phyloP scores from a whole-genome alignment of 1,140 invertebrate species.

The Zaprionus taronus region DNA sequence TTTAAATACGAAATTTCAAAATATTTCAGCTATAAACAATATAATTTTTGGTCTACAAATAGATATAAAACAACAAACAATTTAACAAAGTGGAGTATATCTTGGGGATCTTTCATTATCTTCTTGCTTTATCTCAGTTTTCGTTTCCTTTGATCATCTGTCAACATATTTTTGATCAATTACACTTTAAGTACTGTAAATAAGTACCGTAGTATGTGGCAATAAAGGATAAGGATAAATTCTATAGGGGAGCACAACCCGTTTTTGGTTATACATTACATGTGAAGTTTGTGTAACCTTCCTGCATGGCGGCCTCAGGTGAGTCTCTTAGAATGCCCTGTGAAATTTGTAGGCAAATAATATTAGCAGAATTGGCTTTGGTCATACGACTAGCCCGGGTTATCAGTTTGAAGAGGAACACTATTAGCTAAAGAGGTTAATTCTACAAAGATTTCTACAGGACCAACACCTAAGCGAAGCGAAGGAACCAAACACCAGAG shows the following conservation, averaged over 20 bases:
- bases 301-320: constrained; percentile 41
- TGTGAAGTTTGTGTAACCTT: constrained; percentile 47
- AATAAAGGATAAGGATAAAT: neutral
- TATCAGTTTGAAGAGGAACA: neutral
- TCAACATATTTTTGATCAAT: neutral
- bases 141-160: constrained; percentile 9
- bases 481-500: neutral
- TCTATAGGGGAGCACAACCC: neutral
- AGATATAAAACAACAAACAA: neutral
- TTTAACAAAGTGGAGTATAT: too few relatives aligned
- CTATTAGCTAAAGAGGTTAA: constrained; percentile 13
- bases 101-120: neutral
- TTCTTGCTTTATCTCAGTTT: neutral
- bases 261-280: constrained; percentile 53
- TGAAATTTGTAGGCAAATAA: constrained; percentile 39
- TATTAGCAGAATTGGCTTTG: constrained; percentile 36
- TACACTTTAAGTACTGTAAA: neutral
- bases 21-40: neutral
- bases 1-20: neutral
- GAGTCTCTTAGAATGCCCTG: constrained; percentile 73
- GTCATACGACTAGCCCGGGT: constrained; percentile 11
- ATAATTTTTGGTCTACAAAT: neutral
- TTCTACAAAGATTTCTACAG: neutral
- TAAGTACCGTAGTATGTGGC: neutral
- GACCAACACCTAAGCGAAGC: constrained; percentile 34